A percentile compares a stretch with the other conserved stretches of the same genome.
These are phyloP conservation scores for Conistra vaccinii DNA, from an alignment of 2,888 invertebrate genomes.

Conservation along the genomic window DNA sequence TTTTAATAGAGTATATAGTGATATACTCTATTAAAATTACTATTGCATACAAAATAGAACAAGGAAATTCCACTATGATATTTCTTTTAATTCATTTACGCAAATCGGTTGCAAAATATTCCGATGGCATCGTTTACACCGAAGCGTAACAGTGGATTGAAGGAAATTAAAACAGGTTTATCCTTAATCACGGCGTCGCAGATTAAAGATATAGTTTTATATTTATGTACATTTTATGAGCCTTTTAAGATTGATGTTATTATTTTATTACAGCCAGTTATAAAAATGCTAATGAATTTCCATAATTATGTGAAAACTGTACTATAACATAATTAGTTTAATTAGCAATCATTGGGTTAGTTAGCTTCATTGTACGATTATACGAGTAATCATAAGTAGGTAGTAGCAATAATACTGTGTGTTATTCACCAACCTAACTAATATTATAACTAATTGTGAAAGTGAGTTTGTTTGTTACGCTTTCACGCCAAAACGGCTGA, in stretches of 20 bases:
- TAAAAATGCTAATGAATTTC: background rate
- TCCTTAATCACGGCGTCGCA: background rate
- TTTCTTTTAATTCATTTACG: constrained; percentile 63
- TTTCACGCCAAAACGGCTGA: no score
- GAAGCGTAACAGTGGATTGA: constrained; percentile 33
- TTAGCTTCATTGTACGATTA: background rate
- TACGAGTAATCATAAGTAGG: background rate
- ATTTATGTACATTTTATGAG: background rate
- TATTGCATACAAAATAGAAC: constrained; percentile 33
- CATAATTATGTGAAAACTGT: background rate
- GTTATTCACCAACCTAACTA: background rate
- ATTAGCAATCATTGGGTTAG: background rate
- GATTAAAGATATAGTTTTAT: background rate
- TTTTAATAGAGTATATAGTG: no score
- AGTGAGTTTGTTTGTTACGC: no score
- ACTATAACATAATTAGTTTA: background rate
- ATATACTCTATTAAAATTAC: background rate
- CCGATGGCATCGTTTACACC: constrained; percentile 59
- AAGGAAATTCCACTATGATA: constrained; percentile 58
- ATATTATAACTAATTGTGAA: no score
- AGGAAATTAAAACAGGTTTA: background rate
- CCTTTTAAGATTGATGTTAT: background rate
- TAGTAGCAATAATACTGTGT: background rate
- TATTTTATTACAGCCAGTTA: background rate
- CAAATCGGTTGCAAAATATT: constrained; percentile 65